A percentile compares a stretch with the other conserved stretches of the same genome.
Conservation (phyloP, 2,113 vertebrate species). For the Cottus gobio region DNA sequence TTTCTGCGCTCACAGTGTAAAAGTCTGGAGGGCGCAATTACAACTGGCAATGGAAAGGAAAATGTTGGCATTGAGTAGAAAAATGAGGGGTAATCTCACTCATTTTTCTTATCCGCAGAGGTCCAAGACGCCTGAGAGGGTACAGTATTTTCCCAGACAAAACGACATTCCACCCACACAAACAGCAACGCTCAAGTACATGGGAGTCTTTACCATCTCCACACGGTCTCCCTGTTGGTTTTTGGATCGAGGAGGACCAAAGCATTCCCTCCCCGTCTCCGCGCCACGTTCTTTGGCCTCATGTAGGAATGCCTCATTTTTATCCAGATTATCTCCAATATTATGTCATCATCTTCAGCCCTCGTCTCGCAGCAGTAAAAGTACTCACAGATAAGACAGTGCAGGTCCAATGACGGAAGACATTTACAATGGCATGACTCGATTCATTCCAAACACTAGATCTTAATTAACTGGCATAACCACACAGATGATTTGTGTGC, state of each 20-base stretch:
- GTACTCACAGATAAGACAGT: conserved; percentile 23
- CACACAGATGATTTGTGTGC: conserved; percentile 69
- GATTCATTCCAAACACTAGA: conserved; percentile 67
- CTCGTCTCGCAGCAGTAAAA: conserved; percentile 6
- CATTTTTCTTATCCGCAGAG: conserved; percentile 71
- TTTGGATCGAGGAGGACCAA: conserved; percentile 12
- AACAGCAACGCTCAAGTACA: conserved; percentile 42
- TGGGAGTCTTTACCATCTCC: conserved; percentile 31
- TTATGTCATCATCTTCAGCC: conserved; percentile 17
- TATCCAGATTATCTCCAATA: conserved; percentile 11
- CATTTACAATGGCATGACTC: conserved; percentile 50
- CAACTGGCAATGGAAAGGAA: conserved; percentile 68
- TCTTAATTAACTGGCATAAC: conserved; percentile 75
- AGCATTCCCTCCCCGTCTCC: not conserved
- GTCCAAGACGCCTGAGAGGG: conserved; percentile 61
- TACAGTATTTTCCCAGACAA: conserved; percentile 70
- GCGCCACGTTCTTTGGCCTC: not conserved
- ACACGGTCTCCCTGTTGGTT: conserved; percentile 21
- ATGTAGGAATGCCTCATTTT: not conserved
- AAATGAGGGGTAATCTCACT: conserved; percentile 72
- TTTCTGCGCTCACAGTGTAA: conserved; percentile 52
- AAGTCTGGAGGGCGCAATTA: conserved; percentile 78
- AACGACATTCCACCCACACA: conserved; percentile 57
- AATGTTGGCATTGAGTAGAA: conserved; percentile 76
- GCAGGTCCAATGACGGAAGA: conserved; percentile 53